Conservation (phyloP, 2,113 vertebrate genomes). For the Tangachromis dhanisi region DNA sequence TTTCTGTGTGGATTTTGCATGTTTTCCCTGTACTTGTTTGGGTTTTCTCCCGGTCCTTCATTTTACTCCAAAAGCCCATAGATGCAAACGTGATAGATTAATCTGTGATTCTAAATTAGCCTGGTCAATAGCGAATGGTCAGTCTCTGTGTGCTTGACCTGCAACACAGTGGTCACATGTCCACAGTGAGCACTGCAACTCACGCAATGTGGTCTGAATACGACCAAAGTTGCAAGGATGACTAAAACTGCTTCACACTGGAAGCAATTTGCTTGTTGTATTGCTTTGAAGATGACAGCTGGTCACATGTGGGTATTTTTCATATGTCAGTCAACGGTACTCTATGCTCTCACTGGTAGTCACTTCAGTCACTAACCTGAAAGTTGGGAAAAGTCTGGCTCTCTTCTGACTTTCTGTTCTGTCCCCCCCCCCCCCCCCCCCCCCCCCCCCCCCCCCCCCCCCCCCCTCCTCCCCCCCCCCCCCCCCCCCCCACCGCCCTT, state of each 20-base stretch:
- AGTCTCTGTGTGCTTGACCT: background rate
- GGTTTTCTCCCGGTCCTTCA: accelerated
- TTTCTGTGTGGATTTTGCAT: background rate
- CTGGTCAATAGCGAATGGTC: background rate
- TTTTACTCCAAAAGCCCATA: background rate
- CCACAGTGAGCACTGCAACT: background rate
- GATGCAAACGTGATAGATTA: background rate
- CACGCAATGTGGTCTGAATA: background rate
- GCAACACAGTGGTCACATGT: background rate
- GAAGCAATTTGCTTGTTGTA: background rate
- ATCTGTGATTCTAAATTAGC: background rate
- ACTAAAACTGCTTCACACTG: background rate
- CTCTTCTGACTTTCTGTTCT: background rate
- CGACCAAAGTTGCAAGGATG: accelerated
- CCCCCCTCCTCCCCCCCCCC: no score
- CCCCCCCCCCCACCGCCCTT: no score
- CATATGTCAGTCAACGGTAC: background rate
- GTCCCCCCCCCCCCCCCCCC: background rate
- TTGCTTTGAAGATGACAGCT: background rate
- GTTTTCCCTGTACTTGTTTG: background rate
- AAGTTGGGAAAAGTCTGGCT: background rate
- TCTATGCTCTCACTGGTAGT: background rate
- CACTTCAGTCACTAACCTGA: background rate
- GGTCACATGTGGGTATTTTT: background rate
- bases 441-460: no score